Evolutionary conservation across 2,888 invertebrate species (phyloP), one percentile per base, ranked within the genome.

Genomic region (Leuctra nigra): DNA sequence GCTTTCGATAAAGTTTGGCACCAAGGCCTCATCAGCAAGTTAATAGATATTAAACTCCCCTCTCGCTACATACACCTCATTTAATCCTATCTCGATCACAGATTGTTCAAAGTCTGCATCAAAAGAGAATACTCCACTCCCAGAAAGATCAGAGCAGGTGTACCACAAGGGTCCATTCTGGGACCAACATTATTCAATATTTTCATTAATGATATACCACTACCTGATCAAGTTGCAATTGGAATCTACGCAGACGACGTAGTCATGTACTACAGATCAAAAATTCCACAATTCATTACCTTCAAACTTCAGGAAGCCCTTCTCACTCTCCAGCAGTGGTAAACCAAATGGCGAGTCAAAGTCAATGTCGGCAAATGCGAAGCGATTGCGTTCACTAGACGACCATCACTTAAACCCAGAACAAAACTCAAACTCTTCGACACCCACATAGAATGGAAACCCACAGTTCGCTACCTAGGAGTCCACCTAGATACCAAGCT

Each of bases 101-200:
- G 66, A 47, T 35, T 38, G 1, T 65, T 66, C 33, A 48, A 54
- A 38, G 67, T 68, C 0, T 55, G 56, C 38, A 59, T 64, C 1
- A 60, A 64, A n/a, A 53, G 58, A 3, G 41, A 46, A 1, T 18
- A 41, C 4, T 65, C 64, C 0, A 14, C 52, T 0, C 44, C 22
- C 13, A 46, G 57, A 20, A 22, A 46, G 7, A 61, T 64, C 23
- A 24, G 39, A 13, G 66, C 66, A 1, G 67, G 68, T 50, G 68
- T 68, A 0, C 66, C 68, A 1, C 65, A 67, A 59, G 64, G 63
- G 20, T 55, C 61, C 7, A 36, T 65, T 20, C 60, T 67, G 36
- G 59, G 59, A 9, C 65, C 66, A 13, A 47, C 55, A 0, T 36
- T 66, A 1, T 67, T 61, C 50, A 60, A 53, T 24, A n/a, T 63